These are phyloP conservation scores for Brachionus angularis DNA, from an alignment of 1,140 invertebrate genomes.

Conservation along the genomic window DNA sequence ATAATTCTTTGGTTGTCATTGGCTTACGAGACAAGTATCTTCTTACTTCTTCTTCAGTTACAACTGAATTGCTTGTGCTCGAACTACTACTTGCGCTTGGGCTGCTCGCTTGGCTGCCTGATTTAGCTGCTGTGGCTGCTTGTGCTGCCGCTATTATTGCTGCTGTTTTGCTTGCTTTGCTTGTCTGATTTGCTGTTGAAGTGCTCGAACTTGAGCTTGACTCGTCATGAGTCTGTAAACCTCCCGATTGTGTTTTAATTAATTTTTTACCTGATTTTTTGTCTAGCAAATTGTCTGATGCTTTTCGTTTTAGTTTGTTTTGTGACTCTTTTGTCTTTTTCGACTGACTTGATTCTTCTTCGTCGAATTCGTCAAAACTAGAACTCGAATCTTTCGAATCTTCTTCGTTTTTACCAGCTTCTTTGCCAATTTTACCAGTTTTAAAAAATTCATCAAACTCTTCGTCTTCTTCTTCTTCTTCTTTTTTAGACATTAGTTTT, in stretches of 20 bases:
- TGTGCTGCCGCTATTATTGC: constrained; percentile 41
- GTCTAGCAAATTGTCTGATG: constrained; percentile 26
- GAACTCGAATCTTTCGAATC: constrained; percentile 37
- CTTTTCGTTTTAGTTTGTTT: constrained; percentile 16
- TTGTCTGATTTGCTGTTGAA: constrained; percentile 14
- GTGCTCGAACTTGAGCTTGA: not conserved
- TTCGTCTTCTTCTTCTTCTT: constrained; percentile 24
- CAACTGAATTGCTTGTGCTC: constrained; percentile 68
- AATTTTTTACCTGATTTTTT: constrained; percentile 32
- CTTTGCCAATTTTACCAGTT: constrained; percentile 26
- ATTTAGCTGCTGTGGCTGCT: constrained; percentile 42
- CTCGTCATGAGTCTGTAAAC: constrained; percentile 5
- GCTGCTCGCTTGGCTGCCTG: not conserved
- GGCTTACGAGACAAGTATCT: constrained; percentile 88
- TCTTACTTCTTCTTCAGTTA: constrained; percentile 86
- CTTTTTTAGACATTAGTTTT: constrained; percentile 31
- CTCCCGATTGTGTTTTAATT: not conserved
- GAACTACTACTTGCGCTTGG: not conserved
- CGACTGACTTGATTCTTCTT: constrained; percentile 16
- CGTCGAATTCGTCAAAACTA: constrained; percentile 30
- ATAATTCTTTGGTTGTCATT: constrained; percentile 86
- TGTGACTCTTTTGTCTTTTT: not conserved
- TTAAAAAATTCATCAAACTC: constrained; percentile 38
- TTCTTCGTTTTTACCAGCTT: not conserved
- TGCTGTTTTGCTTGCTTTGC: constrained; percentile 38